Evolutionary conservation across 2,113 vertebrate species (phyloP).

Genomic region (Dasypus novemcinctus): DNA sequence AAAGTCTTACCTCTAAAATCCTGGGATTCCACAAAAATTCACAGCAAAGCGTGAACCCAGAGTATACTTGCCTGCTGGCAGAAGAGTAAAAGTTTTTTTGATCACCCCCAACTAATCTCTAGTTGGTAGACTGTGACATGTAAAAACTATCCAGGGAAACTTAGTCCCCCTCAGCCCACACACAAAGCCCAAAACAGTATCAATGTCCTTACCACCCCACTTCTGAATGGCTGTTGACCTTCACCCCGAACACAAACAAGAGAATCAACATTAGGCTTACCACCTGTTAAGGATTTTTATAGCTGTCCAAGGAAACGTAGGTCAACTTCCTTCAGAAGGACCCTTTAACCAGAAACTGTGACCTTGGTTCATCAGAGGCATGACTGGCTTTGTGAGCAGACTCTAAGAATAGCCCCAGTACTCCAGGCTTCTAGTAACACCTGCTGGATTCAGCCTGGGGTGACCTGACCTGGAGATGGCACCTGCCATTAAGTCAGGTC

Average conservation of each 20-base stretch:
- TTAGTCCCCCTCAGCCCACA: background rate
- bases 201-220: background rate
- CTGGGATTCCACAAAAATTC: background rate
- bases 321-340: background rate
- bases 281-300: background rate
- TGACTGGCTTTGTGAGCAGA: background rate
- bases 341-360: background rate
- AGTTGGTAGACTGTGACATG: conserved; percentile 1
- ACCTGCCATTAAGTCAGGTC: background rate
- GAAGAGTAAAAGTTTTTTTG: background rate
- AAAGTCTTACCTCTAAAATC: background rate
- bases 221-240: background rate
- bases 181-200: background rate
- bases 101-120: background rate
- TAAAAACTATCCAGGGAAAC: background rate
- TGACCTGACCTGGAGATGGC: background rate
- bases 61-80: background rate
- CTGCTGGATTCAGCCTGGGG: background rate
- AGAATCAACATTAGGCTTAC: background rate
- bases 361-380: background rate
- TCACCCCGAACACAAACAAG: background rate
- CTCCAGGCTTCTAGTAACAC: background rate
- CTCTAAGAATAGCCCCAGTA: background rate
- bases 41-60: background rate
- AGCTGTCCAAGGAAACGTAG: background rate